Evolutionary conservation across 2,888 invertebrate species (phyloP), one percentile per base, ranked within the genome.

Genomic region (Atherix ibis): DNA sequence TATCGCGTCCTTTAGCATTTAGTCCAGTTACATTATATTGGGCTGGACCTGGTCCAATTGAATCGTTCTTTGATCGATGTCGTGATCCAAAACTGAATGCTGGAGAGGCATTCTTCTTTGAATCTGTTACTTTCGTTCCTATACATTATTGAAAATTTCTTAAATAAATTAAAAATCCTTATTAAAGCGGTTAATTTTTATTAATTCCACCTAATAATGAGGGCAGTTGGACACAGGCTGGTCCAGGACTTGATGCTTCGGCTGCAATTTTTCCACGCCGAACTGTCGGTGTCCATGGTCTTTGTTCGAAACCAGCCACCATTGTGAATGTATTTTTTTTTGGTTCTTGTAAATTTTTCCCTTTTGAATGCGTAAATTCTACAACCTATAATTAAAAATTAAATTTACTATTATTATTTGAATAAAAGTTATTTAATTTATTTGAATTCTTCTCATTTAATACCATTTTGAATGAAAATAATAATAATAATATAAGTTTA

Each of bases 201-300:
- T 15, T 16, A n/a, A 40, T 40, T 52, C 65, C 63, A 83, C 88
- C 88, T 52, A 87, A 79, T 41, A 82, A 70, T 24, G 82, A 73
- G 28, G 82, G 85, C 44, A 89, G 62, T 36, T 76, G 70, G 4
- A 89, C 84, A 43, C 81, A 80, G 14, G 88, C 88, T 18, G 89
- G 89, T 37, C 89, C 89, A 14, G 89, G 89, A 50, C 83, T 84
- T 35, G 71, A 67, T 45, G 73, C 74, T 64, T 89, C 89, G 3
- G 89, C 88, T 29, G 84, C 82, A 40, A 91, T 89, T 14, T 83
- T 83, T 24, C 88, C 88, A 32, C 84, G 71, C 42, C 88, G 70
- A 56, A 82, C 82, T 25, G 88, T 88, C 26, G 88, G 88, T 36
- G 82, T 85, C 88, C 88, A 91, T 43, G 83, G 77, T 58, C 81